Percentiles rank a stretch among this genome's conserved stretches.
phyloP scores from a whole-genome alignment of 2,113 vertebrate genomes.

The Myotis davidii region DNA sequence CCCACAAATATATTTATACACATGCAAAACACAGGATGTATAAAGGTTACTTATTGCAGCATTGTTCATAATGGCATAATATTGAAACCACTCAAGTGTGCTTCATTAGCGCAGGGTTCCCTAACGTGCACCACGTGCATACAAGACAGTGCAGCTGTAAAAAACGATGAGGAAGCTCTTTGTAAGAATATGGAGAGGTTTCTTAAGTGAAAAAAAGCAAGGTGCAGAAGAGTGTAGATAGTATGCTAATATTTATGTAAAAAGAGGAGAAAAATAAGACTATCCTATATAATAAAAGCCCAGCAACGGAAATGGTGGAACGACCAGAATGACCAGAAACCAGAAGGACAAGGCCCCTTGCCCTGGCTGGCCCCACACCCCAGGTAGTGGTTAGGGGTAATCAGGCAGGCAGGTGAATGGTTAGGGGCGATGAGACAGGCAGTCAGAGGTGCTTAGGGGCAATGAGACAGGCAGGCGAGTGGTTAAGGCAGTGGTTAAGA shows the following conservation, averaged over 20 bases:
- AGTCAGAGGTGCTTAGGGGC: no score
- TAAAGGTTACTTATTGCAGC: not conserved
- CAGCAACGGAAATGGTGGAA: no score
- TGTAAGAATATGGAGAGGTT: not conserved
- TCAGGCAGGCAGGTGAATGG: no score
- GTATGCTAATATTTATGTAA: not conserved
- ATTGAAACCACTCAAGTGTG: not conserved
- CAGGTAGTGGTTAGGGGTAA: no score
- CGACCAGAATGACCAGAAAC: no score
- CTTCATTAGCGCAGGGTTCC: not conserved
- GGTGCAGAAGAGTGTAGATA: not conserved
- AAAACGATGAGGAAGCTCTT: not conserved
- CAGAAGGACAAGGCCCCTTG: no score
- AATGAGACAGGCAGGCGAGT: no score
- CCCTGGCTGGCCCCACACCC: no score
- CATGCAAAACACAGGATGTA: not conserved
- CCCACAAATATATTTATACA: not conserved
- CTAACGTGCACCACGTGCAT: not conserved
- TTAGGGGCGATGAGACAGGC: no score
- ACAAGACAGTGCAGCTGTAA: not conserved
- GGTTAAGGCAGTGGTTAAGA: no score
- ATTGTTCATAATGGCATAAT: not conserved
- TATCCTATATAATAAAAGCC: no score
- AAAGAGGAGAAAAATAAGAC: constrained; percentile 5
- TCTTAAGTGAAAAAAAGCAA: not conserved